phyloP scores from a whole-genome alignment of 2,888 invertebrate species.

The Rugalucina vietnamica region DNA sequence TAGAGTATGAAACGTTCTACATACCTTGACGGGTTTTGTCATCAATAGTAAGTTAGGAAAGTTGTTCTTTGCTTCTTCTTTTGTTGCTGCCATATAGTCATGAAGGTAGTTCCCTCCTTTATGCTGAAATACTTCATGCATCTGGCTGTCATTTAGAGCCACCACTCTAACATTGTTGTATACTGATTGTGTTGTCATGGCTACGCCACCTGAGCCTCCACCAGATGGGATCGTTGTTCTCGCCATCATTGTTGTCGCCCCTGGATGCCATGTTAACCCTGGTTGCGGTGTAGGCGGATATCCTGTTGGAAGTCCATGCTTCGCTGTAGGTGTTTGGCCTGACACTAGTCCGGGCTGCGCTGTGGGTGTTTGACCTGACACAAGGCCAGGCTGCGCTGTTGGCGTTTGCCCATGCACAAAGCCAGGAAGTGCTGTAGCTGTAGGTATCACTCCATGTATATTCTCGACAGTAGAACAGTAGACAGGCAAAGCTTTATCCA shows the following conservation, averaged over 20 bases:
- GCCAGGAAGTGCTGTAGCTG: neutral
- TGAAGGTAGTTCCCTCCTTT: slow-evolving; percentile 17
- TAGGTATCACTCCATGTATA: neutral
- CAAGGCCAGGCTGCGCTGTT: neutral
- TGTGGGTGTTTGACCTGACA: neutral
- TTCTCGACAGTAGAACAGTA: neutral
- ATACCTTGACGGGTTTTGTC: neutral
- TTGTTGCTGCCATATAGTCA: slow-evolving; percentile 16
- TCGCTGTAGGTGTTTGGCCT: too few relatives aligned
- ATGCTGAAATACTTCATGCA: slow-evolving; percentile 6
- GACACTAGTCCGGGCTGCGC: too few relatives aligned
- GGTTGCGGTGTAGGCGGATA: too few relatives aligned
- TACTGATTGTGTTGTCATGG: neutral
- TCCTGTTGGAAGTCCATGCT: too few relatives aligned
- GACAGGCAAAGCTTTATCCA: neutral
- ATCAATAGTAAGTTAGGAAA: slow-evolving; percentile 2
- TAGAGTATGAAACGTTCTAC: too few relatives aligned
- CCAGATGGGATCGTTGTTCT: neutral
- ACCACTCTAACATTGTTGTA: neutral
- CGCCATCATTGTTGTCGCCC: too few relatives aligned
- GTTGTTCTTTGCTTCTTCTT: neutral
- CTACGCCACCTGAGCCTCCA: neutral
- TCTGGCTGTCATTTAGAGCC: neutral
- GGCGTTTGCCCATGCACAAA: neutral
- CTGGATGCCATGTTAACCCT: too few relatives aligned